These are phyloP conservation scores for Tetraneura akinire DNA, from an alignment of 1,140 invertebrate genomes.

Conservation along the genomic window DNA sequence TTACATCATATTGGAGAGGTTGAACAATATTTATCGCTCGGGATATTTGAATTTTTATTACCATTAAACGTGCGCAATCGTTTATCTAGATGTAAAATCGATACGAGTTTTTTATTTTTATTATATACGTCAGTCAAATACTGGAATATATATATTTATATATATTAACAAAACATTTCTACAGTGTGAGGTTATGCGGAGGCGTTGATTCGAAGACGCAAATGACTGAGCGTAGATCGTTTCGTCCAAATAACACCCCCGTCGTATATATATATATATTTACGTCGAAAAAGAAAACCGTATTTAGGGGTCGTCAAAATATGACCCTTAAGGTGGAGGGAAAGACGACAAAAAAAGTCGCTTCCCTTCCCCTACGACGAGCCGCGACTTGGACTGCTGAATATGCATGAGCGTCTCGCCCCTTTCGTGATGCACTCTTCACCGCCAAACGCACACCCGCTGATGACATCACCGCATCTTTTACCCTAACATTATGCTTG, in stretches of 20 bases:
- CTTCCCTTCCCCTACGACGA: neutral
- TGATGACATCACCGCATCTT: conserved; percentile 51
- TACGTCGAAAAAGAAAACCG: neutral
- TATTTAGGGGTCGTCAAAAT: conserved; percentile 47
- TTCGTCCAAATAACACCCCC: conserved; percentile 19
- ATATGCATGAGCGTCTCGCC: conserved; percentile 49
- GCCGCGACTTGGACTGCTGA: conserved; percentile 37
- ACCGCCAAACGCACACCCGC: conserved; percentile 35
- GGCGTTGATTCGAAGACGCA: conserved; percentile 25
- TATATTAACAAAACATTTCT: neutral
- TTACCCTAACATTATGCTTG: conserved; percentile 36
- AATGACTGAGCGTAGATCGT: neutral
- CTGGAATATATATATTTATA: neutral
- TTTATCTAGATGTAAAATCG: neutral
- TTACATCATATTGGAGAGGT: too few relatives aligned
- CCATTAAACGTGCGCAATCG: too few relatives aligned
- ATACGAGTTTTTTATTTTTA: neutral
- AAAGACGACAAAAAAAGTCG: conserved; percentile 40
- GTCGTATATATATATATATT: too few relatives aligned
- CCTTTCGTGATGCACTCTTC: conserved; percentile 18
- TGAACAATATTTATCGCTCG: too few relatives aligned
- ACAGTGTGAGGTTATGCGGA: neutral
- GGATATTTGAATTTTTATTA: too few relatives aligned
- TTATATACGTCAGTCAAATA: neutral
- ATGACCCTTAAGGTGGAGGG: conserved; percentile 26